Evolutionary conservation across 1,140 invertebrate species (phyloP), one percentile per base, ranked within the genome.

Genomic region (Caenorhabditis briggsae): DNA sequence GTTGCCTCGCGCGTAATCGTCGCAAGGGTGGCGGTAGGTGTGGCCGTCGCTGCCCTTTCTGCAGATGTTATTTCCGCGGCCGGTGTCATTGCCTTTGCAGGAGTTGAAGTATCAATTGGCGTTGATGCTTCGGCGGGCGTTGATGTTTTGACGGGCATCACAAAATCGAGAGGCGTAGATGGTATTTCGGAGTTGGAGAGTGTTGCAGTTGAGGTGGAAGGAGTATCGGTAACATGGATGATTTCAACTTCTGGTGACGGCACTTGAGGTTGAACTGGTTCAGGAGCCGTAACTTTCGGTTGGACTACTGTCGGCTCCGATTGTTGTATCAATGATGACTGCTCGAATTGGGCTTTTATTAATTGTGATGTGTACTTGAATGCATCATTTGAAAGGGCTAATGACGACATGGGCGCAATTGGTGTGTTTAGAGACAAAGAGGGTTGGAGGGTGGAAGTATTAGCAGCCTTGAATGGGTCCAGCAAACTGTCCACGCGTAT

Each of bases 401-500:
- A 18, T 20, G 59, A 20, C 9, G 59, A 20, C n/a, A 61, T 53
- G 2, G 50, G 23, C 8, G 59, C 6, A 2, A 61, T 25, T 12
- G 59, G 59, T 20, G 59, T 23, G 23, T 33, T 61, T 23, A 25
- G n/a, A 25, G 59, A 20, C 9, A 61, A 25, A 23, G 20, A 11
- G 8, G 59, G 25, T 53, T 53, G 50, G 2, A 53, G 50, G 11
- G 12, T 16, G n/a, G 70, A 8, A 8, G 70, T 43, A 41, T 5
- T 78, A 23, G 11, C 6, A 14, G 12, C 33, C 53, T 78, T 48
- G 14, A 50, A 50, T 18, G 70, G 70, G 20, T 78, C 70, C 14
- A 78, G n/a, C 25, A 78, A 50, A 20, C 46, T 18, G 33, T 78
- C 70, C 46, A 78, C 70, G 14, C 70, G 50, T 12, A 78, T 78